Evolutionary conservation across 2,888 invertebrate genomes (phyloP), one percentile per base, ranked within the genome.

Genomic region (Acleris holmiana): DNA sequence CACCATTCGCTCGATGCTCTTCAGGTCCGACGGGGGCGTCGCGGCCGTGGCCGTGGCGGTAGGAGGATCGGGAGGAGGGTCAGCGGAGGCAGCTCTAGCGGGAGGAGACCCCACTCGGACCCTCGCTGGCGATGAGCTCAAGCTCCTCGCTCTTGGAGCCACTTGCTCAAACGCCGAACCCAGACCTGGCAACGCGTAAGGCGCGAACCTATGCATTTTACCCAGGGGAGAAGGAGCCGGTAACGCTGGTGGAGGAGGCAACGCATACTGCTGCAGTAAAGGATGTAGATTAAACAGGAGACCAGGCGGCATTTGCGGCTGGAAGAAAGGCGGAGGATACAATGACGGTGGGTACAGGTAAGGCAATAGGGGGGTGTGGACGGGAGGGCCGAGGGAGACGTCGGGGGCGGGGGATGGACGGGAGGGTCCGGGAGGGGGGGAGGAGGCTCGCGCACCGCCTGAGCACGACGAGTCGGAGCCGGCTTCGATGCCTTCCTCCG

Each of bases 1-100:
- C 74, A 99, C 98, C 98, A 98, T 98, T 86, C 98, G 97, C 92
- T 99, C 98, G 93, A 99, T 99, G 87, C 96, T 98, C 91, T 98
- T 98, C 74, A 99, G 94, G 90, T 98, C 98, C 69, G 95, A 96
- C 49, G 96, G 94, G 44, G 94, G 94, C 69, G 93, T 83, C 58
- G 93, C 85, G 69, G 91, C 89, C 68, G 91, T 88, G 50, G 91
- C 86, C 17, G 94, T 93, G 58, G 91, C 90, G 23, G 94, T 94
- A 4, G 77, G 94, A 82, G 73, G 94, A 92, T 77, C 94, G 74
- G 94, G 89, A 83, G 93, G 91, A 1, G 90, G 89, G 71, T 90
- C 91, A 5, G 91, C 74, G 79, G 93, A 76, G 83, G 94, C 76
- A 86, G 95, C 77, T 85, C 95, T 73, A 79, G 88, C 70, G 72